phyloP scores from a whole-genome alignment of 2,888 invertebrate species.

The Sinohyriopsis cumingii region DNA sequence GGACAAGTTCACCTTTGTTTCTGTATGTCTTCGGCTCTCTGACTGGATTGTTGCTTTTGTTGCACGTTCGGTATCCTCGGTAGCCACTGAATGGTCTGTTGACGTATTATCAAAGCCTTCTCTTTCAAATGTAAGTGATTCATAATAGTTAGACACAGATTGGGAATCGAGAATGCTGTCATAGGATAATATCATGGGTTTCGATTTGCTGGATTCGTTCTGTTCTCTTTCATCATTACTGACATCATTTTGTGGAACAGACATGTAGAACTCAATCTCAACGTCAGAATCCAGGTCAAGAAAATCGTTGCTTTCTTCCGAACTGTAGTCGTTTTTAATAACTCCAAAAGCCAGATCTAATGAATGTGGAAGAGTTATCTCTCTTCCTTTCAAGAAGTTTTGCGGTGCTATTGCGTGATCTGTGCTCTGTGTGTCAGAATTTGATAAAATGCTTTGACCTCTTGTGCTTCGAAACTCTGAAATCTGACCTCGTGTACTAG shows the following conservation, averaged over 20 bases:
- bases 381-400: conserved; percentile 41
- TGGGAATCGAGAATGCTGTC: no score
- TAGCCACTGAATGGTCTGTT: no score
- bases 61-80: no score
- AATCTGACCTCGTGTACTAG: conserved; percentile 15
- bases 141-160: no score
- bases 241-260: neutral
- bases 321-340: conserved; percentile 25
- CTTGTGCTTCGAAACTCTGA: conserved; percentile 27
- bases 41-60: no score
- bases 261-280: conserved; percentile 33
- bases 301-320: conserved; percentile 32
- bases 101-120: no score
- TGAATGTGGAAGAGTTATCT: conserved; percentile 42
- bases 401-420: conserved; percentile 9
- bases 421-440: conserved; percentile 11
- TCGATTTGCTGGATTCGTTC: no score
- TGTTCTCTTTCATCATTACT: no score
- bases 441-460: neutral
- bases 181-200: no score
- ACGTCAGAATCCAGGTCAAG: conserved; percentile 7
- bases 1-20: no score
- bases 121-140: no score
- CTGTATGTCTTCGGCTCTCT: no score
- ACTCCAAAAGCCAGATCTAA: conserved; percentile 13